A percentile compares a stretch with the other conserved stretches of the same genome.
These are phyloP conservation scores for Bombus haemorrhoidalis DNA, from an alignment of 1,140 invertebrate genomes.

Conservation along the genomic window DNA sequence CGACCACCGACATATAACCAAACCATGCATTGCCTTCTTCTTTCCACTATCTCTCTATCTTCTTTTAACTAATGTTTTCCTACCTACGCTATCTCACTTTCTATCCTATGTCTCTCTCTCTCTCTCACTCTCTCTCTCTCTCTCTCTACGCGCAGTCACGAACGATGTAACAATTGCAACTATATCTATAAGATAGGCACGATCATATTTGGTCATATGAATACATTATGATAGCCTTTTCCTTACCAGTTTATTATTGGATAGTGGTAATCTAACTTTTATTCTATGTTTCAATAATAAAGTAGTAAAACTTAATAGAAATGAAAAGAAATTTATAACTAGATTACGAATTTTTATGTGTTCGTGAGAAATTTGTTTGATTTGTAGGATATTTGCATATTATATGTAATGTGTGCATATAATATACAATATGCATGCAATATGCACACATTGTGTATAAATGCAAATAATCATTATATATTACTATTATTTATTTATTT, in stretches of 20 bases:
- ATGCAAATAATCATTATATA: no score
- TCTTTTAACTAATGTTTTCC: neutral
- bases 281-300: neutral
- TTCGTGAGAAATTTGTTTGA: no score
- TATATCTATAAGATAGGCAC: neutral
- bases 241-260: neutral
- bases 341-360: no score
- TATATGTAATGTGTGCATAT: no score
- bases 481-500: no score
- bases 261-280: neutral
- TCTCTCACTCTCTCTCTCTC: no score
- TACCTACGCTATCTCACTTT: neutral
- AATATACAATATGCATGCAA: no score
- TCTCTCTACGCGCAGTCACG: neutral
- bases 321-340: neutral
- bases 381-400: no score
- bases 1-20: constrained; percentile 40
- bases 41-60: neutral
- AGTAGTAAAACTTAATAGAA: neutral
- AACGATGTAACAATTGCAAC: constrained; percentile 12
- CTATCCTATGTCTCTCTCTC: neutral
- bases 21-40: constrained; percentile 23
- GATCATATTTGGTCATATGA: neutral
- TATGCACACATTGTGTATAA: no score
- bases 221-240: neutral